Evolutionary conservation across 2,113 vertebrate genomes (phyloP), one percentile per base, ranked within the genome.

Genomic region (Brienomyrus longianalis): DNA sequence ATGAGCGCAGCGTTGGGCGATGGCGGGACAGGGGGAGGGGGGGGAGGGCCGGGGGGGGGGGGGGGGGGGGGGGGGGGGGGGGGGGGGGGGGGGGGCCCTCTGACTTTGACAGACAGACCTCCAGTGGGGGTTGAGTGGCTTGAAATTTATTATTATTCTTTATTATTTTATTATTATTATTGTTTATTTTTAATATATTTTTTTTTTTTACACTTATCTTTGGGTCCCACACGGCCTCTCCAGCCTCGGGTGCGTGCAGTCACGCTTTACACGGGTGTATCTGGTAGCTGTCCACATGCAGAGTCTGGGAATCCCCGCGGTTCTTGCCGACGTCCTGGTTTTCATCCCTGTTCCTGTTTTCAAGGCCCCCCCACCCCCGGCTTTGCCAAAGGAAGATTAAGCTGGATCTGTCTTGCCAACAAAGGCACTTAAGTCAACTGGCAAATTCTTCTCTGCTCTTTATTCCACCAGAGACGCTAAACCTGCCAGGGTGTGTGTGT

Each of bases 291-390:
- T 59, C 80, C 90, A 95, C 95, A 94, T 93, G 92, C 95, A 97
- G 92, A 95, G 93, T 95, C 93, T 92, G 95, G 95, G 94, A 95
- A 92, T 94, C 95, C 95, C 95, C 94, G 96, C 93, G 89, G 31
- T 35, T 84, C 43, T 19, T n/a, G 83, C 47, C 19, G 9, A 5
- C 3, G 2, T 48, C 80, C 80, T 2, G 13, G 35, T 84, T 48
- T 48, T 23, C 39, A 23, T 13, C 70, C 10, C 10, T 1, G 23
- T 13, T n/a, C 21, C 45, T 11, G 15, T 83, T 8, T 45, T 15
- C 39, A 1, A 83, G 17, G 10, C 5, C 31, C 31, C 43, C 19
- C 51, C 51, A 19, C 43, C 80, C 91, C 6, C 92, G 92, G 93
- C 59, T 77, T 23, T 93, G 94, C 93, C 92, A 92, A 84, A 15